Evolutionary conservation across 2,888 invertebrate genomes (phyloP).

Genomic region (Meiosimyza platycephala): DNA sequence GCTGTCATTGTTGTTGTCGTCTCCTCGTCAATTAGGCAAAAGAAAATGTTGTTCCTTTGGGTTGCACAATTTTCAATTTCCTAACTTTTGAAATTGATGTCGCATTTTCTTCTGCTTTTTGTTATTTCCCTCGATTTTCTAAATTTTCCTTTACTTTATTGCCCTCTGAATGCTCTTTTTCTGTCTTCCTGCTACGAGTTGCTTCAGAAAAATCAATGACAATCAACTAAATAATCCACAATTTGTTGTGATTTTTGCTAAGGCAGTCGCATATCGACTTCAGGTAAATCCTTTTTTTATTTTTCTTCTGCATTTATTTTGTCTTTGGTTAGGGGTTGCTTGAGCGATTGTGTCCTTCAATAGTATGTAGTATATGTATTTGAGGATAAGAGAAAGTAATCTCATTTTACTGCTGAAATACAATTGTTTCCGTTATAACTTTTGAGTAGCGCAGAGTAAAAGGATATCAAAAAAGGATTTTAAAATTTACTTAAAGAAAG

Average conservation of each 20-base stretch:
- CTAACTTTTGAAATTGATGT: neutral
- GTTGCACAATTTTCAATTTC: slow-evolving; percentile 11
- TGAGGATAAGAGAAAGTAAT: too few relatives aligned
- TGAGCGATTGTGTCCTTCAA: too few relatives aligned
- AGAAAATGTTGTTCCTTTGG: slow-evolving; percentile 11
- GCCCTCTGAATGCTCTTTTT: neutral
- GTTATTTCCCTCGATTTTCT: neutral
- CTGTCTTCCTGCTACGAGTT: neutral
- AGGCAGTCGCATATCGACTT: neutral
- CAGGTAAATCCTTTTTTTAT: neutral
- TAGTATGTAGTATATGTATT: too few relatives aligned
- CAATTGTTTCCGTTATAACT: neutral
- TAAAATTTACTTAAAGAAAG: too few relatives aligned
- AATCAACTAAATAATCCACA: slow-evolving; percentile 9
- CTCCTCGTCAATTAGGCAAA: neutral
- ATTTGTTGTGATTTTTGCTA: slow-evolving; percentile 1
- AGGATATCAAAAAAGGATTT: too few relatives aligned
- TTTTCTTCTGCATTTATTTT: too few relatives aligned
- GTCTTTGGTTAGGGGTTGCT: too few relatives aligned
- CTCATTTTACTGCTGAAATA: neutral
- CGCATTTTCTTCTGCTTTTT: neutral
- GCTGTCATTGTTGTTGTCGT: neutral
- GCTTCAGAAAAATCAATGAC: slow-evolving; percentile 3
- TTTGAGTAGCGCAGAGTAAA: too few relatives aligned
- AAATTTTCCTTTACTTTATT: neutral